These are phyloP conservation scores for Siniperca scherzeri DNA, from an alignment of 2,797 vertebrate genomes.

Conservation along the genomic window DNA sequence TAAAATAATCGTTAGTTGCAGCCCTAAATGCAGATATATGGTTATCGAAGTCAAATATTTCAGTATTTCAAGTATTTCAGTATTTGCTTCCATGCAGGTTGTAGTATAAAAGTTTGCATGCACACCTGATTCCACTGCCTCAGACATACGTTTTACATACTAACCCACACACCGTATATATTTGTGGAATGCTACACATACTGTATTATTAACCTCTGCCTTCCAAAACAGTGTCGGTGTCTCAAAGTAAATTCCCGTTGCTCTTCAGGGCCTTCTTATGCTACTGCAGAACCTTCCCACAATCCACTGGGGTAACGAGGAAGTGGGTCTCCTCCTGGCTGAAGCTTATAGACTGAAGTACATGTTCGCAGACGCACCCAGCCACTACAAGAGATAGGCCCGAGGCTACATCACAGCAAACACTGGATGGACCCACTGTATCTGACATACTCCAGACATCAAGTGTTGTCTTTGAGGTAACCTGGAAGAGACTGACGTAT, in stretches of 20 bases:
- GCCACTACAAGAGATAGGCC: constrained; percentile 95
- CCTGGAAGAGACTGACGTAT: constrained; percentile 17
- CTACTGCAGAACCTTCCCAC: constrained; percentile 98
- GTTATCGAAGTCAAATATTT: background rate
- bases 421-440: constrained; percentile 1
- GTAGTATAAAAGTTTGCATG: background rate
- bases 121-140: background rate
- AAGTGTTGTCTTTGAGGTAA: constrained; percentile 12
- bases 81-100: background rate
- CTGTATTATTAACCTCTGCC: background rate
- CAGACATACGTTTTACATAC: background rate
- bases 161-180: background rate
- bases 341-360: constrained; percentile 99
- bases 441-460: constrained; percentile 17
- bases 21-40: background rate
- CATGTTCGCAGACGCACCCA: constrained; percentile 99
- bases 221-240: constrained; percentile 6
- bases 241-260: background rate
- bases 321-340: constrained; percentile 96
- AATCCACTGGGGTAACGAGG: constrained; percentile 99
- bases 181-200: background rate
- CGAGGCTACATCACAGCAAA: background rate
- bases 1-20: background rate
- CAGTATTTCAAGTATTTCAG: background rate
- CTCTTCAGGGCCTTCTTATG: constrained; percentile 94